Evolutionary conservation across 1,140 invertebrate species (phyloP).

Genomic region (Scylla paramamosain): DNA sequence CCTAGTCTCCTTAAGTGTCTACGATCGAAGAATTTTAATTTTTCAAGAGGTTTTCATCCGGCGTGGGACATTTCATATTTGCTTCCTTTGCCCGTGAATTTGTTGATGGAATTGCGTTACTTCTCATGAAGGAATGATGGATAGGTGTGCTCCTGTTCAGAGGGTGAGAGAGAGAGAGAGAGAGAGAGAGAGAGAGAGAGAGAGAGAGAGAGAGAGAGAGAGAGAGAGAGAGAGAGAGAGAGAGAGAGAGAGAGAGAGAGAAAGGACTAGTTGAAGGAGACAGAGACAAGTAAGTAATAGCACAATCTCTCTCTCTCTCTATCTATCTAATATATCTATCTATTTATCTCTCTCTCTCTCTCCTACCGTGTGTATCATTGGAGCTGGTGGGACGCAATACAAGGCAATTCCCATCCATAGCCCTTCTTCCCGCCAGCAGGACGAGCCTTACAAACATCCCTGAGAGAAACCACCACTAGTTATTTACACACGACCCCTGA

Average conservation of each 20-base stretch:
- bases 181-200: constrained; percentile 39
- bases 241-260: constrained; percentile 31
- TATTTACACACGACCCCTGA: neutral
- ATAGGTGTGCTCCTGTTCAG: neutral
- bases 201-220: constrained; percentile 46
- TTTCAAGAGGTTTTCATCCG: constrained; percentile 22
- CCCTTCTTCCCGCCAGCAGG: neutral
- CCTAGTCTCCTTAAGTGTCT: neutral
- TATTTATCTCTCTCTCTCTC: constrained; percentile 40
- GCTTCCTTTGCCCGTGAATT: neutral
- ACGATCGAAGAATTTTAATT: neutral
- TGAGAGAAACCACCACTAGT: neutral
- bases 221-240: constrained; percentile 29
- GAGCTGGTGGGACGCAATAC: constrained; percentile 2
- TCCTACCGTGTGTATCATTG: constrained; percentile 27
- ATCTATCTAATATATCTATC: too few relatives aligned
- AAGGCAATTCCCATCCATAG: neutral
- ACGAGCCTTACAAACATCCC: neutral
- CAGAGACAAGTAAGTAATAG: neutral
- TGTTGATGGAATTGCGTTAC: neutral
- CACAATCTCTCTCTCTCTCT: constrained; percentile 18
- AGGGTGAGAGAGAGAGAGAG: constrained; percentile 42
- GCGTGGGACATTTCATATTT: neutral
- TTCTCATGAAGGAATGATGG: neutral
- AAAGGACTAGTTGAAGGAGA: neutral